Percentiles rank a stretch among this genome's conserved stretches.
phyloP scores from a whole-genome alignment of 2,888 invertebrate genomes.

The Noctuana brunneofusca region DNA sequence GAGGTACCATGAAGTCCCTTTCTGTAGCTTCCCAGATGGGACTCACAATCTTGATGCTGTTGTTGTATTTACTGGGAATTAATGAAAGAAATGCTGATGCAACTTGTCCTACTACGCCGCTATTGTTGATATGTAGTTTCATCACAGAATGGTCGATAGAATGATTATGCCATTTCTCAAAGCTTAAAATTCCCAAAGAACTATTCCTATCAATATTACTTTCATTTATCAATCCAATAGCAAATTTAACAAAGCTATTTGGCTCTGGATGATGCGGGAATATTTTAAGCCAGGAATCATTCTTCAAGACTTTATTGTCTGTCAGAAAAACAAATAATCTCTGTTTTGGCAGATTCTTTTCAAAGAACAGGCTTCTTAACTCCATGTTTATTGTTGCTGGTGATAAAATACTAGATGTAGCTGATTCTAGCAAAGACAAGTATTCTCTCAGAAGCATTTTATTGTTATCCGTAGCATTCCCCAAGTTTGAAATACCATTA shows the following conservation, averaged over 20 bases:
- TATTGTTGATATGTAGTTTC: slow-evolving; percentile 74
- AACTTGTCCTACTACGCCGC: slow-evolving; percentile 75
- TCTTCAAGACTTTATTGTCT: slow-evolving; percentile 67
- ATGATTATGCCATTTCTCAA: slow-evolving; percentile 75
- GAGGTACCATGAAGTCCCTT: no score
- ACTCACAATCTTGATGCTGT: slow-evolving; percentile 58
- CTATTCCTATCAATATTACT: slow-evolving; percentile 62
- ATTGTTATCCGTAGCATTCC: slow-evolving; percentile 79
- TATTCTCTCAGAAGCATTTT: slow-evolving; percentile 75
- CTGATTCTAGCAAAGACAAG: slow-evolving; percentile 60
- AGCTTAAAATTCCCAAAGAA: slow-evolving; percentile 69
- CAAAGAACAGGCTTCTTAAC: slow-evolving; percentile 55
- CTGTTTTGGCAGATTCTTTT: slow-evolving; percentile 59
- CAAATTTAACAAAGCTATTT: slow-evolving; percentile 61
- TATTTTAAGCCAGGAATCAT: slow-evolving; percentile 70
- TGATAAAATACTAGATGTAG: slow-evolving; percentile 52
- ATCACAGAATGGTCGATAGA: slow-evolving; percentile 71
- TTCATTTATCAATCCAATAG: slow-evolving; percentile 70
- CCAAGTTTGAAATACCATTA: slow-evolving; percentile 68
- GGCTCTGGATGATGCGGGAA: slow-evolving; percentile 58
- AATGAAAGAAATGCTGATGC: slow-evolving; percentile 76
- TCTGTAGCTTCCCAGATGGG: slow-evolving; percentile 79
- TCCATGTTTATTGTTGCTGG: slow-evolving; percentile 63
- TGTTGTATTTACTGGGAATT: slow-evolving; percentile 71
- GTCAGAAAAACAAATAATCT: slow-evolving; percentile 71